Base-by-base conservation (phyloP, 2,888 invertebrate species). In the Melinopterus prodromus region DNA sequence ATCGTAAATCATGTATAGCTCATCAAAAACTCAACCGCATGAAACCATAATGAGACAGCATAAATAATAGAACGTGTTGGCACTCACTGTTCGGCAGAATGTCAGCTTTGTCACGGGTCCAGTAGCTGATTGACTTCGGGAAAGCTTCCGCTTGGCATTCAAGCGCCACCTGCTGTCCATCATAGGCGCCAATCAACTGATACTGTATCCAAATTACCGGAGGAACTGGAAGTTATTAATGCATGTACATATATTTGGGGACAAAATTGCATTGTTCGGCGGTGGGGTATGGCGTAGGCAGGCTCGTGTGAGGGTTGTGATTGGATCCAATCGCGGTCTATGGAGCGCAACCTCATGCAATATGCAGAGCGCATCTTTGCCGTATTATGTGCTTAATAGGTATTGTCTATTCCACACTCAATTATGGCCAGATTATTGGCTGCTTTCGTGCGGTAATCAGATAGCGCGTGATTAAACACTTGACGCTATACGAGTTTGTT, bases 391-490 rank as follows among this genome's bases (percentile, higher is more conserved):
- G 14, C 74, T 37, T 74, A 74, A 74, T 74, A 9, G 74, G 7
- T 37, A 74, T 74, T 74, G 74, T 74, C 35, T n/a, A 6, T 16
- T 6, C 5, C 9, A 1, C 74, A 26, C 7, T 14, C 74, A 74
- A 74, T 74, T 74, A 74, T 37, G 37, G 7, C 0, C 36, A 74
- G 35, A 74, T 74, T 74, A 74, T 69, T 37, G 83, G 90, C 91
- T 88, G 87, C 95, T 95, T 96, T 88, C 96, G 95, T 15, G 96
- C 95, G 77, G 95, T 95, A 77, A 97, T 53, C 12, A 53, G 26
- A 26, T 26, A 53, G 53, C 12, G 53, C 53, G 53, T 53, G 53
- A 53, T 53, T 53, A 53, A 7, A 53, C 53, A 6, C 12, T 53
- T 53, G 12, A 2, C 26, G 4, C 12, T 71, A n/a, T 26, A 71